A percentile compares a stretch with the other conserved stretches of the same genome.
These are phyloP conservation scores for Macrosiphum euphorbiae DNA, from an alignment of 2,888 invertebrate species.

Conservation along the genomic window DNA sequence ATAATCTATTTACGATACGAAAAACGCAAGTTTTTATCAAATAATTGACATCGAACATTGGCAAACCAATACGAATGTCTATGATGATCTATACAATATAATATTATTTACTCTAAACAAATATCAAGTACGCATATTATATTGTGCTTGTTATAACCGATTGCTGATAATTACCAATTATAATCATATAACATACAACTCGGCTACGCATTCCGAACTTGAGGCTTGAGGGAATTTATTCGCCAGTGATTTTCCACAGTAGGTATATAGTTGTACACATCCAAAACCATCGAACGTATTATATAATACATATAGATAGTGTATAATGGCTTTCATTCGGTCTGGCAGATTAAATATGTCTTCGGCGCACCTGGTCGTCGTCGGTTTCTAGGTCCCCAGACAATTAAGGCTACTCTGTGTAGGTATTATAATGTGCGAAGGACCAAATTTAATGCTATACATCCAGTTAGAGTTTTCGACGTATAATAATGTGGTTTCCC, in stretches of 20 bases:
- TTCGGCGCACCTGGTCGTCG: conserved; percentile 43
- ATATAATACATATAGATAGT: too few species aligned
- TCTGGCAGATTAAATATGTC: background rate
- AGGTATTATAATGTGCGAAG: background rate
- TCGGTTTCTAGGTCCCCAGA: conserved; percentile 35
- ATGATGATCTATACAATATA: background rate
- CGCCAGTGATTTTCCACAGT: background rate
- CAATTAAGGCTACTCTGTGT: conserved; percentile 38
- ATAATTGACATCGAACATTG: background rate
- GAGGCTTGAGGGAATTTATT: background rate
- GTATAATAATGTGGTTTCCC: background rate
- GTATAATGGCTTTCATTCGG: background rate
- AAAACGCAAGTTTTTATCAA: background rate
- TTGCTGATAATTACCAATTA: background rate
- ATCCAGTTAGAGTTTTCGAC: background rate
- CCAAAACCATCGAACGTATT: background rate
- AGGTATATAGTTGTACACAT: background rate
- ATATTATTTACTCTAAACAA: background rate
- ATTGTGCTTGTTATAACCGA: background rate
- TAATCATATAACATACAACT: background rate
- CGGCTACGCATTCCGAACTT: background rate
- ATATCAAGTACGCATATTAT: background rate
- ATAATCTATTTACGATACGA: background rate
- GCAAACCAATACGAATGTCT: background rate
- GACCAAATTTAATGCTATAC: conserved; percentile 21